Base-by-base conservation (phyloP, 2,113 vertebrate genomes). In the Scatophagus argus region DNA sequence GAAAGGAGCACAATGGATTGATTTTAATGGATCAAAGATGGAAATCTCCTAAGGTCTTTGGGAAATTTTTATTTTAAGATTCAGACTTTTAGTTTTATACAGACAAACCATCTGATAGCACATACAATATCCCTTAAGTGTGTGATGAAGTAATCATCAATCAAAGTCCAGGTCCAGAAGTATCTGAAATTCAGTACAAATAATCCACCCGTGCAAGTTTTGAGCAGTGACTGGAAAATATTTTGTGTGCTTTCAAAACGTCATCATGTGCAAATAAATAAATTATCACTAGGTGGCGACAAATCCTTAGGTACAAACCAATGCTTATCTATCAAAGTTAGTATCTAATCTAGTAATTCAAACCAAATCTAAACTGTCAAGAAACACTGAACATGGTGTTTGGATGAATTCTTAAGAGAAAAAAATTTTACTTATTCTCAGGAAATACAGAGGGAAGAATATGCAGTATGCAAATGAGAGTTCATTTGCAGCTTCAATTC, bases 221-320 rank as follows among this genome's bases (percentile, higher is more conserved):
- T 51, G n/a, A 55, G 72, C 12, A 38, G 32, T 27, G 17, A 34
- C 34, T 68, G 65, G 66, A 71, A 75, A 84, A 47, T 55, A 46
- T 36, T 12, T 52, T 8, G 6, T 73, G 38, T 17, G 4, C 67
- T 29, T 19, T 21, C 13, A 36, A 34, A 25, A n/a, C 3, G 6
- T n/a, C 27, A 21, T 17, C 19, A 41, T 65, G 67, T 65, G 63
- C 52, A 44, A 2, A 17, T 60, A 23, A 67, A 32, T 38, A 29
- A 64, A 8, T 41, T 44, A 47, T 64, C 87, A 81, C 75, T 64
- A 73, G 78, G 81, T 67, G 79, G 61, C 75, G 52, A 41, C 44
- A 29, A 29, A 81, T 17, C 31, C 34, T 77, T 31, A 39, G 5
- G 8, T 11, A 61, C 17, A 12, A 36, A 65, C 6, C 13, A 41